These are phyloP conservation scores for Stenichneumon culpator DNA, from an alignment of 2,888 invertebrate genomes.

Conservation along the genomic window DNA sequence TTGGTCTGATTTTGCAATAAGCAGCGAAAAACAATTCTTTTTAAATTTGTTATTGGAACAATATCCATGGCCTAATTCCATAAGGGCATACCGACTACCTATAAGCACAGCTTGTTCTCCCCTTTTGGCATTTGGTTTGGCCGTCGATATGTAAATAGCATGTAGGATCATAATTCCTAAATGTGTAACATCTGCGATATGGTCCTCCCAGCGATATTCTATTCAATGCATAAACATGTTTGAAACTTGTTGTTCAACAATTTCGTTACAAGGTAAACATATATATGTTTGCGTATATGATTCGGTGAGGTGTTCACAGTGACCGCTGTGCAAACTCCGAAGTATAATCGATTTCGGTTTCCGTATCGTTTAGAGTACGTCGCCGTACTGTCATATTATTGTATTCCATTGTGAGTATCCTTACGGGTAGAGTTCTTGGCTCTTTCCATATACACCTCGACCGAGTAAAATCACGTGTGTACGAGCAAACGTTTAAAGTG, in stretches of 20 bases:
- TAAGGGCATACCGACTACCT: background rate
- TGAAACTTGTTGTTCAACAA: background rate
- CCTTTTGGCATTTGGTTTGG: background rate
- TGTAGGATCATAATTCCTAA: background rate
- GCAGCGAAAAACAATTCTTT: background rate
- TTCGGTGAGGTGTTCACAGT: constrained; percentile 8
- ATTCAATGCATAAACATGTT: constrained; percentile 14
- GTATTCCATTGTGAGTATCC: constrained; percentile 27
- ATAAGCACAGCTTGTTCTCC: background rate
- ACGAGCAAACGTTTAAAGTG: constrained; percentile 29
- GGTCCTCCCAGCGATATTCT: background rate
- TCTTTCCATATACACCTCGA: constrained; percentile 11
- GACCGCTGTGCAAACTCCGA: constrained; percentile 40
- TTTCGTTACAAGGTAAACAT: background rate
- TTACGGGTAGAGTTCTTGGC: constrained; percentile 2
- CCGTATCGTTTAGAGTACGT: constrained; percentile 28
- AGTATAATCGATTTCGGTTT: constrained; percentile 45
- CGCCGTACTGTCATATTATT: background rate
- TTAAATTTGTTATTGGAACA: background rate
- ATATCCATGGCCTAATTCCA: background rate
- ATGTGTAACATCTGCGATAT: background rate
- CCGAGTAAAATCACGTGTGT: constrained; percentile 38
- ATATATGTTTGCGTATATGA: background rate
- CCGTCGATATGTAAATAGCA: background rate
- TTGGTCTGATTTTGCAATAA: background rate